Conservation (phyloP, 2,797 vertebrate species). For the Clamator glandarius region DNA sequence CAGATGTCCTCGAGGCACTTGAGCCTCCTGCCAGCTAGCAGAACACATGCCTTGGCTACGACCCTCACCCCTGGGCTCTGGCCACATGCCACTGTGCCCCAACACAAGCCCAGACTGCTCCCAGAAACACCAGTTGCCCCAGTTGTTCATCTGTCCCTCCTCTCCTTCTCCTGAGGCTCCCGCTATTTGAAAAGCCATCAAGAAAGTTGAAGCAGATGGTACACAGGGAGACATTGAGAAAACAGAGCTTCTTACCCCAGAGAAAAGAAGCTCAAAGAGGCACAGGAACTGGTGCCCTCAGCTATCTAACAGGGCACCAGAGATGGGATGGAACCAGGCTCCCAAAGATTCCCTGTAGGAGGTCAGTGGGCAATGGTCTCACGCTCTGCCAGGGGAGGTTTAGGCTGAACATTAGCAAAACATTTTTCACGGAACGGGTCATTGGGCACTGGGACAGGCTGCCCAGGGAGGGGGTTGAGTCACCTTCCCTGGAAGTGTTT, state of each 20-base stretch:
- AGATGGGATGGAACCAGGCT: rapidly evolving
- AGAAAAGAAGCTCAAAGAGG: not conserved
- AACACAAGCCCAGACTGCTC: not conserved
- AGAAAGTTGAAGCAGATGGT: not conserved
- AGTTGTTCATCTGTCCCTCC: rapidly evolving
- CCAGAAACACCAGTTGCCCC: not conserved
- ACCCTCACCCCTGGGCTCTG: not conserved
- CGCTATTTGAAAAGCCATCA: not conserved
- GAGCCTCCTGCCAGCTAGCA: not conserved
- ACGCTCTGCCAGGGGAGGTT: no score
- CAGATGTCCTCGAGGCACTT: rapidly evolving
- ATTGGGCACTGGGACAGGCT: no score
- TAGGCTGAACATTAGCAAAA: no score
- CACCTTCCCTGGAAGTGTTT: no score
- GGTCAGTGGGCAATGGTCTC: no score
- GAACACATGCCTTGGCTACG: no score
- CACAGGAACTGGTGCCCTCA: not conserved
- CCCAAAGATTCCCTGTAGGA: not conserved
- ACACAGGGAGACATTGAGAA: not conserved
- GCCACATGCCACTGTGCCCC: no score
- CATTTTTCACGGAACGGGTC: no score
- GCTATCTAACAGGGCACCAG: rapidly evolving
- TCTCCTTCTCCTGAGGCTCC: not conserved
- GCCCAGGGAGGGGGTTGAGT: no score
- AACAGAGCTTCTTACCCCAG: no score